Base-by-base conservation (phyloP, 2,113 vertebrate genomes). In the Siniperca chuatsi region DNA sequence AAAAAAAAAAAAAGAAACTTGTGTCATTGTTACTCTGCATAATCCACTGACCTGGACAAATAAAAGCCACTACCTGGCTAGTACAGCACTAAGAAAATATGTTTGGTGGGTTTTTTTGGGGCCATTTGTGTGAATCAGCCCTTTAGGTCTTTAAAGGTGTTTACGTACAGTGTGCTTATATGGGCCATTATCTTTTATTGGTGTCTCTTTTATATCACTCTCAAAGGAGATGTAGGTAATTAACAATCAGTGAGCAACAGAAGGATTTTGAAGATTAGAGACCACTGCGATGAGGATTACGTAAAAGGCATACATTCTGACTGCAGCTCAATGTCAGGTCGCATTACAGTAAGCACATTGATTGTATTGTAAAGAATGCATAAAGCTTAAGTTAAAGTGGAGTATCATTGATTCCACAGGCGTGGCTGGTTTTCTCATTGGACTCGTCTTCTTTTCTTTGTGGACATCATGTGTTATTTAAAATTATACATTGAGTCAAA, bases 201-300 rank as follows among this genome's bases (percentile, higher is more conserved):
- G 82, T 74, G 73, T 50, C 16, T 37, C 16, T n/a, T 10, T 68
- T 64, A 25, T 15, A n/a, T 66, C 60, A 21, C 1, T 62, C 61
- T 77, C 4, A 50, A 0, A 50, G 18, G 74, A 35, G 48, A 20
- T 40, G 25, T 6, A 25, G 55, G 37, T 21, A 42, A 81, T 81
- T 64, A 65, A 70, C 50, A 78, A 52, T 62, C 61, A 9, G 46
- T 55, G 44, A 50, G 52, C 18, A 75, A 55, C 46, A 68, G 75
- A 40, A 66, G 4, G 40, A 29, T 54, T 67, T 61, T 44, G 4
- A 48, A 79, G 58, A 57, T 50, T n/a, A 16, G 44, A 62, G 20
- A 72, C 10, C 18, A 21, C 16, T 21, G 11, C 67, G 67, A 66
- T 10, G 15, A 76, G n/a, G 64, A 70, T 75, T 33, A 66, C 4